A percentile compares a stretch with the other conserved stretches of the same genome.
phyloP scores from a whole-genome alignment of 30 jellyfish, hydroid and myxozoan genomes.

The Chironex yamaguchii region DNA sequence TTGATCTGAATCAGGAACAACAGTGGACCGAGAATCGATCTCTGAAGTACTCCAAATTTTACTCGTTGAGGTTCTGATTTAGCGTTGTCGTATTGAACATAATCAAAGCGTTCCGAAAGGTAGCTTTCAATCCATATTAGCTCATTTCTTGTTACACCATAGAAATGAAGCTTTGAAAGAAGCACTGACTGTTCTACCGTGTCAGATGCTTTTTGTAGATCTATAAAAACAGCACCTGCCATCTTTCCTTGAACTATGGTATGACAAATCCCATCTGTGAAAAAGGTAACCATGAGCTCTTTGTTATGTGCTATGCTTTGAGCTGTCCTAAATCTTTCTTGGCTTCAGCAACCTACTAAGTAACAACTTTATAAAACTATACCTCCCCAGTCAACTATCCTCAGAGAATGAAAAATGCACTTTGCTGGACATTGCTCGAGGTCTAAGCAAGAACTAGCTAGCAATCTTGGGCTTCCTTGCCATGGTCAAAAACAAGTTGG shows the following conservation, averaged over 20 bases:
- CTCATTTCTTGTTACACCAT: conserved; percentile 64
- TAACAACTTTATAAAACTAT: too few relatives aligned
- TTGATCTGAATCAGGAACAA: conserved; percentile 61
- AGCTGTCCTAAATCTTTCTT: too few relatives aligned
- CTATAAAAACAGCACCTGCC: conserved; percentile 67
- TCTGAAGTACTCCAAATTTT: conserved; percentile 79
- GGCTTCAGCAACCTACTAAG: too few relatives aligned
- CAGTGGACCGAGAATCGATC: conserved; percentile 79
- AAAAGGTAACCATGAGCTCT: conserved; percentile 62
- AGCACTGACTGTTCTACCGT: conserved; percentile 60
- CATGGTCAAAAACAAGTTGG: too few relatives aligned
- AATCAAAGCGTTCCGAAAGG: conserved; percentile 51
- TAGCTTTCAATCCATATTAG: conserved; percentile 57
- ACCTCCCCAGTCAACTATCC: too few relatives aligned
- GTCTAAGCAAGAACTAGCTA: too few relatives aligned
- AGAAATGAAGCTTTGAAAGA: conserved; percentile 57
- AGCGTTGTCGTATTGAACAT: conserved; percentile 48
- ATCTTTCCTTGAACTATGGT: conserved; percentile 65
- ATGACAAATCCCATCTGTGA: conserved; percentile 59
- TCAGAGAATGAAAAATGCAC: too few relatives aligned
- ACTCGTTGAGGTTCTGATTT: conserved; percentile 49
- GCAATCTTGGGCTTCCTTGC: too few relatives aligned
- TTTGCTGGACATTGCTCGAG: too few relatives aligned
- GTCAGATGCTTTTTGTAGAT: conserved; percentile 61
- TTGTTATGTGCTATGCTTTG: conserved; percentile 49